Evolutionary conservation across 2,888 invertebrate genomes (phyloP), one percentile per base, ranked within the genome.

Genomic region (Anodontia alba): DNA sequence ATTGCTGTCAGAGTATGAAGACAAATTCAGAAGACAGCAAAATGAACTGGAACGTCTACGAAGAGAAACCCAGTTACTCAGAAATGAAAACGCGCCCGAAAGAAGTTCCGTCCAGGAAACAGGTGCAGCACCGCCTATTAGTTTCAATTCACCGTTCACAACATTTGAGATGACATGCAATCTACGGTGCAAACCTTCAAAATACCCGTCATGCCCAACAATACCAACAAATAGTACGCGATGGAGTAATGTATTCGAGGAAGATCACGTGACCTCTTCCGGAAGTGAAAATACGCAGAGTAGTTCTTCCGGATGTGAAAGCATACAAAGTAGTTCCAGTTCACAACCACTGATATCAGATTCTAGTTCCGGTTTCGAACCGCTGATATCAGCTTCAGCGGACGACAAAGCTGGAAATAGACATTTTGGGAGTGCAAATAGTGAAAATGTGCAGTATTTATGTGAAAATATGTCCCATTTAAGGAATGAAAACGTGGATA

Each of bases 1-100:
- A 33, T 46, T 76, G 36, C 57, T 70, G 7, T 29, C 57, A 43
- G 71, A 76, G 38, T 76, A 76, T 26, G 71, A 66, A 62, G 71
- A 71, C 15, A 76, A 71, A 36, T 43, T 46, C 33, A 31, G 43
- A 23, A 38, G 71, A 49, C 23, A 62, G n/a, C 29, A 46, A 8
- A 46, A 15, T 15, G 70, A 70, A 23, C n/a, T 43, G 10, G 70
- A 49, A 49, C 31, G 12, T 8, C 62, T 62, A 3, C 62, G 33
- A 10, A 31, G 62, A 31, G 62, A 62, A 20, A 62, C 31, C 62
- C 1, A 17, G 2, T 31, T 62, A 5, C 33, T 62, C 20, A 62
- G 62, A 62, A 62, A 33, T 33, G 12, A 62, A 20, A 15, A 33
- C 31, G 33, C 1, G 1, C 23, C 62, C 3, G 62, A 33, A 62